A percentile compares a stretch with the other conserved stretches of the same genome.
phyloP scores from a whole-genome alignment of 2,797 vertebrate genomes.

The Coracias cyanogaster region DNA sequence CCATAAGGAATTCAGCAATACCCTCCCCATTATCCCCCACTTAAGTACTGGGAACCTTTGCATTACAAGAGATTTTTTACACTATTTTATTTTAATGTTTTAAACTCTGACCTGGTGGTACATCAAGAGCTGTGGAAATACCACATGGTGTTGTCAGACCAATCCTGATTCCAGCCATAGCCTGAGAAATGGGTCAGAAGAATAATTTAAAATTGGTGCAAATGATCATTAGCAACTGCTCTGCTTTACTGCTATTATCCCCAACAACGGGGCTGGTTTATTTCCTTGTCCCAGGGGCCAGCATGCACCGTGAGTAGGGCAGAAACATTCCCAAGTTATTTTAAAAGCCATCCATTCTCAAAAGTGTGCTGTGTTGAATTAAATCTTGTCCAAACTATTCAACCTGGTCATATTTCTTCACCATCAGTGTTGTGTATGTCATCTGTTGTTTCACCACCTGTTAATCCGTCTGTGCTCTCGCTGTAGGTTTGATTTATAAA shows the following conservation, averaged over 20 bases:
- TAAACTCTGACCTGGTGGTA: not conserved
- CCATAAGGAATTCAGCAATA: not conserved
- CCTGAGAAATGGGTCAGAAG: not conserved
- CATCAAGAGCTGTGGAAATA: not conserved
- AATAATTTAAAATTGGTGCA: not conserved
- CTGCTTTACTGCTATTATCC: not conserved
- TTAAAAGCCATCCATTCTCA: slow-evolving; percentile 24
- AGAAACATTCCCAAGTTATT: not conserved
- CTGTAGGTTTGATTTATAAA: slow-evolving; percentile 33
- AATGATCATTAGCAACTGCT: not conserved
- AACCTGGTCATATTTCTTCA: slow-evolving; percentile 29
- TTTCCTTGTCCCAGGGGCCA: not conserved
- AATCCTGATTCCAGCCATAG: not conserved
- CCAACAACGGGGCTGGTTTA: not conserved
- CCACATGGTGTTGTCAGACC: fast-evolving
- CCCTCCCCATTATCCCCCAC: not conserved
- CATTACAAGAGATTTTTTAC: not conserved
- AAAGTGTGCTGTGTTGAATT: slow-evolving; percentile 6
- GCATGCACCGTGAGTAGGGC: not conserved
- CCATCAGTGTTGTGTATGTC: not conserved
- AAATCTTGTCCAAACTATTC: slow-evolving; percentile 38
- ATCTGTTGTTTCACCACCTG: slow-evolving; percentile 54
- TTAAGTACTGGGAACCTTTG: not conserved
- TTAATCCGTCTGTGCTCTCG: slow-evolving; percentile 41
- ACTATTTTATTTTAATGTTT: fast-evolving